These are phyloP conservation scores for Embiotoca jacksoni DNA, from an alignment of 2,113 vertebrate species.

Conservation along the genomic window DNA sequence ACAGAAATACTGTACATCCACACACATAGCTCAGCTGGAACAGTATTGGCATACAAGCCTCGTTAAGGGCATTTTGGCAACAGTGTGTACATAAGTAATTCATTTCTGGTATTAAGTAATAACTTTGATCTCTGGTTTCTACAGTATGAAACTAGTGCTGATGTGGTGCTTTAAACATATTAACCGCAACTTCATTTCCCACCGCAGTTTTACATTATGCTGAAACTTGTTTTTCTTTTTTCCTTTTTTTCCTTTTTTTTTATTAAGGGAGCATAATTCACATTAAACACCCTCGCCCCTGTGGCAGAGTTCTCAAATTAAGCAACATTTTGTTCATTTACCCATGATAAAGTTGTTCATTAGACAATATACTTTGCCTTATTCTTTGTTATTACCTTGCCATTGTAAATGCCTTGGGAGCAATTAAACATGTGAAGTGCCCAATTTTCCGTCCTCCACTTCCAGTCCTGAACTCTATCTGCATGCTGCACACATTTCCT, in stretches of 20 bases:
- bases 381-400: slow-evolving; percentile 75
- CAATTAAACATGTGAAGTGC: slow-evolving; percentile 83
- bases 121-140: slow-evolving; percentile 61
- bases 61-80: slow-evolving; percentile 39
- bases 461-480: slow-evolving; percentile 76
- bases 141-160: slow-evolving; percentile 16
- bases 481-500: slow-evolving; percentile 76
- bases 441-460: slow-evolving; percentile 78
- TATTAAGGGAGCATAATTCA: slow-evolving; percentile 67
- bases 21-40: slow-evolving; percentile 37
- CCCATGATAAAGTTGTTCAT: slow-evolving; percentile 76
- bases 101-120: slow-evolving; percentile 45
- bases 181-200: slow-evolving; percentile 40
- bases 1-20: slow-evolving; percentile 7
- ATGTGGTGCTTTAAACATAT: slow-evolving; percentile 24
- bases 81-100: slow-evolving; percentile 50
- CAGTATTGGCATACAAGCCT: slow-evolving; percentile 9
- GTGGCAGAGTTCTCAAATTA: slow-evolving; percentile 77
- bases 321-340: slow-evolving; percentile 77
- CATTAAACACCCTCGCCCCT: slow-evolving; percentile 64
- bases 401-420: slow-evolving; percentile 78
- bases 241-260: slow-evolving; percentile 13
- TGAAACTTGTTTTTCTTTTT: slow-evolving; percentile 34
- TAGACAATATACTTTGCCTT: slow-evolving; percentile 73
- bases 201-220: slow-evolving; percentile 48